Conservation (phyloP, 2,113 vertebrate species). For the Electrona antarctica region DNA sequence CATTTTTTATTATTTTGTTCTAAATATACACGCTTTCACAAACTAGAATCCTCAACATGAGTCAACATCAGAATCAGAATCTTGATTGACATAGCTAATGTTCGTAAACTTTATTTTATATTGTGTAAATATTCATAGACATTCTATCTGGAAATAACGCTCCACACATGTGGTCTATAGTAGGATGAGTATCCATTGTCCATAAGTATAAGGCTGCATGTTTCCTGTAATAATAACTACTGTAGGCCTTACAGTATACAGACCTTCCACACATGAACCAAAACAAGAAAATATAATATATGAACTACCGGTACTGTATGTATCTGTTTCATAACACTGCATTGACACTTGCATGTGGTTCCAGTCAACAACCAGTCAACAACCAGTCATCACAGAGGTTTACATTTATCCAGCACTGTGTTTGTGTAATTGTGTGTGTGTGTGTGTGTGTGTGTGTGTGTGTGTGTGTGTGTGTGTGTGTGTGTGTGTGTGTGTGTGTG, state of each 20-base stretch:
- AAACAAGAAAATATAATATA: constrained; percentile 13
- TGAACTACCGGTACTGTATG: too few relatives aligned
- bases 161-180: too few relatives aligned
- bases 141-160: too few relatives aligned
- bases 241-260: background rate
- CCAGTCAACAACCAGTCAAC: constrained; percentile 18
- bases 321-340: constrained; percentile 37
- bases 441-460: background rate
- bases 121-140: too few relatives aligned
- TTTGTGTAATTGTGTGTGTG: too few relatives aligned
- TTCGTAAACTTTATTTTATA: too few relatives aligned
- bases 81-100: too few relatives aligned
- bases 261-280: constrained; percentile 4
- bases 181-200: too few relatives aligned
- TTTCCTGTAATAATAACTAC: constrained; percentile 41
- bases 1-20: too few relatives aligned
- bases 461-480: background rate
- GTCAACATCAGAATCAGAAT: too few relatives aligned
- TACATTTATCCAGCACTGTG: background rate
- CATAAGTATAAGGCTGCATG: background rate
- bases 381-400: constrained; percentile 1
- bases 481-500: background rate
- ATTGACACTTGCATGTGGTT: constrained; percentile 54
- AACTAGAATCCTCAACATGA: too few relatives aligned
- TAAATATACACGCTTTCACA: too few relatives aligned